phyloP scores from a whole-genome alignment of 2,888 invertebrate genomes.

The Dascillus cervinus region DNA sequence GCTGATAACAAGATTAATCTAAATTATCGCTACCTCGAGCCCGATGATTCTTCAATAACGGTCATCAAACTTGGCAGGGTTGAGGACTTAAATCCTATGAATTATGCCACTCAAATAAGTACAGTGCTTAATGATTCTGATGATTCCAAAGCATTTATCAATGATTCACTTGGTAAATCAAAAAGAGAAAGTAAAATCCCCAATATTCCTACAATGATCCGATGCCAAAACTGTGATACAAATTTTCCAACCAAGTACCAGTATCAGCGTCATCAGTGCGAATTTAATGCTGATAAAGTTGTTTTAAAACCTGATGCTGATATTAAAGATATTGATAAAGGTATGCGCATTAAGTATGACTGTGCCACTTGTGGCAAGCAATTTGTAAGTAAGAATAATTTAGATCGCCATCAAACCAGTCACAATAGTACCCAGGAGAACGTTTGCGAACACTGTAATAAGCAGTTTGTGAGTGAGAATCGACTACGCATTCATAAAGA shows the following conservation, averaged over 20 bases:
- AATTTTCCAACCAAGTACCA: slow-evolving; percentile 43
- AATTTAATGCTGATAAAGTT: slow-evolving; percentile 40
- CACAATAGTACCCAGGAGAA: slow-evolving; percentile 37
- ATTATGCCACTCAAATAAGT: slow-evolving; percentile 23
- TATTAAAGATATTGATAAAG: slow-evolving; percentile 34
- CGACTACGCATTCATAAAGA: slow-evolving; percentile 41
- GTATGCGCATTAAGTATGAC: slow-evolving; percentile 34
- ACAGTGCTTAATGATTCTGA: slow-evolving; percentile 16
- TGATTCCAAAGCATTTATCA: slow-evolving; percentile 14
- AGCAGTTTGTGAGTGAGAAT: slow-evolving; percentile 41
- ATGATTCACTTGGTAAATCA: slow-evolving; percentile 1
- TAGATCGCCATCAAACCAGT: slow-evolving; percentile 37
- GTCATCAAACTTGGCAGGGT: slow-evolving; percentile 27
- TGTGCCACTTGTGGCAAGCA: slow-evolving; percentile 38
- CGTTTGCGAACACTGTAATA: slow-evolving; percentile 40
- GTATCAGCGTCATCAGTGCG: slow-evolving; percentile 42
- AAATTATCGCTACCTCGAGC: slow-evolving; percentile 22
- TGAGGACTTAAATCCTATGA: slow-evolving; percentile 25
- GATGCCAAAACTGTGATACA: slow-evolving; percentile 42
- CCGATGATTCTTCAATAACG: slow-evolving; percentile 25
- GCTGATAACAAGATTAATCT: slow-evolving; percentile 22
- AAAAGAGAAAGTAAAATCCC: slow-evolving; percentile 24
- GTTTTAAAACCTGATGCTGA: slow-evolving; percentile 37
- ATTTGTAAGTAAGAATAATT: slow-evolving; percentile 39
- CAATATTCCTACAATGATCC: slow-evolving; percentile 31